Evolutionary conservation across 1,140 invertebrate species (phyloP).

Genomic region (Heliconius congener): DNA sequence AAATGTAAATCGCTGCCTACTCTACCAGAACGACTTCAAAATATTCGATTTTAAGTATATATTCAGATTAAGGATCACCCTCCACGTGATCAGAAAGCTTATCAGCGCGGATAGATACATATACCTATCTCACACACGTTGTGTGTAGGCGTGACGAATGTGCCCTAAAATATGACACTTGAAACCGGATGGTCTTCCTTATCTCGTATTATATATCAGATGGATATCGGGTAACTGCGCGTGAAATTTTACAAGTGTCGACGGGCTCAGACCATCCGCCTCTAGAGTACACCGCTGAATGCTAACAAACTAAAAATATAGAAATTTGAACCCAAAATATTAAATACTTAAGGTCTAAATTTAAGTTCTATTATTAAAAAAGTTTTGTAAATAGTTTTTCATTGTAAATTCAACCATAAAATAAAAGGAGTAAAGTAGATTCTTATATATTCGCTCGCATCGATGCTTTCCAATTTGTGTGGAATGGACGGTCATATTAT

Average conservation of each 20-base stretch:
- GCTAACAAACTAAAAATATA: slow-evolving; percentile 13
- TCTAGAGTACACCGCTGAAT: slow-evolving; percentile 26
- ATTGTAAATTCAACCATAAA: slow-evolving; percentile 9
- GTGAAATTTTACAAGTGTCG: slow-evolving; percentile 67
- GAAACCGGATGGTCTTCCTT: slow-evolving; percentile 22
- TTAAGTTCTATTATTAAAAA: neutral
- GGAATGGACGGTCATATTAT: slow-evolving; percentile 26
- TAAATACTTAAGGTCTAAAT: neutral
- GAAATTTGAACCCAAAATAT: slow-evolving; percentile 6
- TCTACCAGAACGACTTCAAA: no score
- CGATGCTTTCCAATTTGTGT: slow-evolving; percentile 27
- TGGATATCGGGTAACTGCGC: slow-evolving; percentile 46
- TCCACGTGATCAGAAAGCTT: neutral
- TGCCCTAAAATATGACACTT: slow-evolving; percentile 24
- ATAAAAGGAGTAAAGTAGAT: slow-evolving; percentile 1
- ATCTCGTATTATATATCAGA: slow-evolving; percentile 38
- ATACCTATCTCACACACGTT: neutral
- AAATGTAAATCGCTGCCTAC: no score
- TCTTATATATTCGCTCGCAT: neutral
- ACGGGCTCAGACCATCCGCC: slow-evolving; percentile 29
- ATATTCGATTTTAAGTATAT: neutral
- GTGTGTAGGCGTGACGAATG: slow-evolving; percentile 20
- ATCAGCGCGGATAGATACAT: neutral
- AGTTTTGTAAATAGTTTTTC: slow-evolving; percentile 1
- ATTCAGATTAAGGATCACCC: neutral